These are phyloP conservation scores for Scaptomyza reducta DNA, from an alignment of 2,888 invertebrate species.

Conservation along the genomic window DNA sequence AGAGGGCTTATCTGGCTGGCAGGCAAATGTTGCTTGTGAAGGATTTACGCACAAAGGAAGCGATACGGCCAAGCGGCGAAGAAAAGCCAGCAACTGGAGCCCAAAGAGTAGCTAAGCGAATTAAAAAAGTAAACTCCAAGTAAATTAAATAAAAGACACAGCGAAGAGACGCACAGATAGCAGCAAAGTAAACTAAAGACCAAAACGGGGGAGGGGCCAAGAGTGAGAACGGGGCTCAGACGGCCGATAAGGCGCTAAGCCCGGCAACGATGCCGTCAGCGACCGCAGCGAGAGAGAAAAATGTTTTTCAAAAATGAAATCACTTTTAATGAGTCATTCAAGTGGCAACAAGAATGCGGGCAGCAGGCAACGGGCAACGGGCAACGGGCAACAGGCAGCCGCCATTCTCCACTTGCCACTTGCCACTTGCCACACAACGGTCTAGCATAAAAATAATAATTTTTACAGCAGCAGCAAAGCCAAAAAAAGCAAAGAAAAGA, in stretches of 20 bases:
- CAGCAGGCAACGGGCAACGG: constrained; percentile 2
- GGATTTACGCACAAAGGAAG: constrained; percentile 73
- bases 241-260: constrained; percentile 54
- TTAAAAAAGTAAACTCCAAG: constrained; percentile 78
- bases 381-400: constrained; percentile 16
- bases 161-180: no score
- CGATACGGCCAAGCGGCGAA: constrained; percentile 40
- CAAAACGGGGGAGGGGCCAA: constrained; percentile 15
- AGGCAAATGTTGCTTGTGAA: constrained; percentile 69
- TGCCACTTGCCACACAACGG: constrained; percentile 39
- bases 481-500: no score
- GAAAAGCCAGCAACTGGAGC: constrained; percentile 37
- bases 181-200: not conserved
- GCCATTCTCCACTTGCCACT: constrained; percentile 34
- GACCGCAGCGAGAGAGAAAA: constrained; percentile 68
- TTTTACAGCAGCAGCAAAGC: constrained; percentile 59
- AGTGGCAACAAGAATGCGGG: constrained; percentile 66
- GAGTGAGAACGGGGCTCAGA: constrained; percentile 30
- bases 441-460: constrained; percentile 69
- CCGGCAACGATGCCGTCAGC: constrained; percentile 53
- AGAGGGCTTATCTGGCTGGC: constrained; percentile 68
- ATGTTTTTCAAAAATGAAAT: constrained; percentile 77
- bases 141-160: constrained; percentile 67
- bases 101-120: constrained; percentile 78
- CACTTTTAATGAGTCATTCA: constrained; percentile 80